phyloP scores from a whole-genome alignment of 2,888 invertebrate genomes.

The Slavum lentiscoides region DNA sequence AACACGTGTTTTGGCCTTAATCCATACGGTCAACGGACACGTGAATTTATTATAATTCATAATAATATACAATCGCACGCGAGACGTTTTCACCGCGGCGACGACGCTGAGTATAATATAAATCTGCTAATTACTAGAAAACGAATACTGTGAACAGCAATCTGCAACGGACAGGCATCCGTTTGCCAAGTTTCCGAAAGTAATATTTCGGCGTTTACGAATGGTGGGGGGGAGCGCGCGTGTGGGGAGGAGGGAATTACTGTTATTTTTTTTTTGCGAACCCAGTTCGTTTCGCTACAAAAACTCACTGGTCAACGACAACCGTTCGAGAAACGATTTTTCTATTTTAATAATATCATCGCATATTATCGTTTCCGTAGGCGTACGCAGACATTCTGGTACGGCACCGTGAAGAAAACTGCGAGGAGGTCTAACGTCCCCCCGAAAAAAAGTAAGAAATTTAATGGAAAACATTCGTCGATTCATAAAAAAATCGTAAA shows the following conservation, averaged over 20 bases:
- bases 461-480: too few species aligned
- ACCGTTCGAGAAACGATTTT: neutral
- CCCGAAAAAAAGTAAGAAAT: too few species aligned
- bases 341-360: too few species aligned
- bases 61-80: conserved; percentile 6
- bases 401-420: too few species aligned
- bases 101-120: neutral
- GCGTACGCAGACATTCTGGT: too few species aligned
- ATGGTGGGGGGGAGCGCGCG: too few species aligned
- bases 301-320: too few species aligned
- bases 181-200: conserved; percentile 39
- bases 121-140: conserved; percentile 28
- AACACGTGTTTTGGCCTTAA: conserved; percentile 23
- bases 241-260: too few species aligned
- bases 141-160: conserved; percentile 21
- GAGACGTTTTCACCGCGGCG: neutral
- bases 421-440: too few species aligned
- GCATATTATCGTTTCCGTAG: too few species aligned
- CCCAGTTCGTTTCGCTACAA: neutral
- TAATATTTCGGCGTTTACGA: neutral
- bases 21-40: conserved; percentile 20
- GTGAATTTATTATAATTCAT: neutral
- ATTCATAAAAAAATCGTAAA: too few species aligned
- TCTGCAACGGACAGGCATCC: neutral
- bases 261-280: conserved; percentile 12